Evolutionary conservation across 2,888 invertebrate genomes (phyloP), one percentile per base, ranked within the genome.

Genomic region (Thera obeliscata): DNA sequence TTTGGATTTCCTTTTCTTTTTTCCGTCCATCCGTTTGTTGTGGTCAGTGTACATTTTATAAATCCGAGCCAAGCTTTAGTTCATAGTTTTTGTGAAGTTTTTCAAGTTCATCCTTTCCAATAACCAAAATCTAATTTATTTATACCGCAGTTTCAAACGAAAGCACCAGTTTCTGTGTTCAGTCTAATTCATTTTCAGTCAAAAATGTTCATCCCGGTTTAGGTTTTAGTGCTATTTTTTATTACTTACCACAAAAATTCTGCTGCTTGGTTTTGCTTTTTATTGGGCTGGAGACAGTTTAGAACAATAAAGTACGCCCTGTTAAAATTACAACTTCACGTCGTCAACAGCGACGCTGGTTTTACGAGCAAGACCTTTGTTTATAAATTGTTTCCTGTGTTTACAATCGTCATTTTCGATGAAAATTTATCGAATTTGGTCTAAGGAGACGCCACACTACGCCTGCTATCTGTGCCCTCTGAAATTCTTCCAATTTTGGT

Each of bases 371-470:
- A 78, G 78, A 81, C 73, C 84, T 86, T 91, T 91, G 91, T 93
- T 92, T 93, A 91, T 87, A 89, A 87, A 76, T 88, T 85, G 88
- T 89, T 91, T 90, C 89, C 87, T 87, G 87, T 87, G 86, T 85
- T 85, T 87, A 84, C 83, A 81, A 81, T 82, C 80, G 82, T 85
- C 87, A 86, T 85, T 82, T 82, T 85, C 76, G 82, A 82, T 86
- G 78, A 85, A 86, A 87, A 82, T 76, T 78, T 76, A 77, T 81
- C 78, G 76, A 73, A 78, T 77, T 77, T 68, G 58, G 74, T 76
- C 73, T 68, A 70, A 68, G 75, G 71, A 69, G 70, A 73, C 74
- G 69, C 72, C 72, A 67, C 46, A 61, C 61, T 63, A 69, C 56
- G 59, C 64, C 69, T 64, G 61, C 50, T 74, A 69, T 63, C 46